These are phyloP conservation scores for Nycticebus coucang DNA, from an alignment of 2,113 vertebrate species.

Conservation along the genomic window DNA sequence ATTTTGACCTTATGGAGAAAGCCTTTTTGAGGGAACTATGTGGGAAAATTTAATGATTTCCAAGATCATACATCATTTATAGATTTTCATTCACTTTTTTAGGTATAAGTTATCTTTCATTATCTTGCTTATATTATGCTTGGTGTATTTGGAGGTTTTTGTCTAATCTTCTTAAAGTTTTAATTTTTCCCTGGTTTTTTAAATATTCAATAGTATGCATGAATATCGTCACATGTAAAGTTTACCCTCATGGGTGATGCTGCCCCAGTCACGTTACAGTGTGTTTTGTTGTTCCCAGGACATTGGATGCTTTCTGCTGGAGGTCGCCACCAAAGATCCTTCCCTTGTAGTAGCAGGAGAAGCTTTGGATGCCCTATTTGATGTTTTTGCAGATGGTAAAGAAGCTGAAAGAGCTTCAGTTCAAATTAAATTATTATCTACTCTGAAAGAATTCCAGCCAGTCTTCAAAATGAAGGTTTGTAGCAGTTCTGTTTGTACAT, in stretches of 20 bases:
- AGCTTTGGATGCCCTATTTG: constrained; percentile 95
- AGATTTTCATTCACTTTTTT: constrained; percentile 12
- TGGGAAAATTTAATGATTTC: not conserved
- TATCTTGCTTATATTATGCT: not conserved
- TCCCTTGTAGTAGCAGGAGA: constrained; percentile 95
- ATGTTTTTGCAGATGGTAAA: constrained; percentile 95
- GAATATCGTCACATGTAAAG: not conserved
- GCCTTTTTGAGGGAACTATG: not conserved
- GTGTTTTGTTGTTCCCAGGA: constrained; percentile 84
- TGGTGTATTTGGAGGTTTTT: not conserved
- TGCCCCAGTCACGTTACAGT: not conserved
- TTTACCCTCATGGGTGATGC: not conserved
- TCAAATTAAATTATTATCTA: constrained; percentile 89
- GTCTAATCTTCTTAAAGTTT: not conserved
- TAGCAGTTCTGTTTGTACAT: not conserved
- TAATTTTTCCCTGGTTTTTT: not conserved
- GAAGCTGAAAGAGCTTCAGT: constrained; percentile 92
- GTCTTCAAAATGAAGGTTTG: constrained; percentile 94
- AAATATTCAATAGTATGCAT: not conserved
- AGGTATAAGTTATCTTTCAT: not conserved
- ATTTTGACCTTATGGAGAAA: not conserved
- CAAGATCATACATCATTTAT: not conserved
- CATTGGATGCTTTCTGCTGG: constrained; percentile 93
- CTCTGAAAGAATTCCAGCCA: constrained; percentile 93
- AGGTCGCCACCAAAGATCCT: constrained; percentile 90